phyloP scores from a whole-genome alignment of 2,888 invertebrate genomes.

The Mesochorus sp. region DNA sequence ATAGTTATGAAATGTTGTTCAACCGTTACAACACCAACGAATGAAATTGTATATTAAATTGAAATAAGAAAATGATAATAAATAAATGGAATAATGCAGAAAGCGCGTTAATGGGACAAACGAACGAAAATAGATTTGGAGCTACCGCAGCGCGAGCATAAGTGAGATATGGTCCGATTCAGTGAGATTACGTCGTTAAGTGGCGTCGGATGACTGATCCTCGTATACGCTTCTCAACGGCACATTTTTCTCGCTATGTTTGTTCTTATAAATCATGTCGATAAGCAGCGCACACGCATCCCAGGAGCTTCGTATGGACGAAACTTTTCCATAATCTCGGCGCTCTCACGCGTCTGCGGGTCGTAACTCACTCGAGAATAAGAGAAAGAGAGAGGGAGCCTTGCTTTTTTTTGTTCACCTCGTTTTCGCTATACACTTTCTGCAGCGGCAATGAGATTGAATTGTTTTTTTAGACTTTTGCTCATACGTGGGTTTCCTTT shows the following conservation, averaged over 20 bases:
- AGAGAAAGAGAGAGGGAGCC: too few species aligned
- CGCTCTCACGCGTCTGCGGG: constrained; percentile 39
- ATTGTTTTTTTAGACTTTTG: background rate
- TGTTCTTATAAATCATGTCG: constrained; percentile 80
- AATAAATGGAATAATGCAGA: background rate
- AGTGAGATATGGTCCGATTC: constrained; percentile 70
- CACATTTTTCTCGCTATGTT: constrained; percentile 68
- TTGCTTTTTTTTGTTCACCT: constrained; percentile 19
- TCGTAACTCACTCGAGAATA: constrained; percentile 52
- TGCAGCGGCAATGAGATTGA: constrained; percentile 21
- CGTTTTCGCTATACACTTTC: constrained; percentile 7
- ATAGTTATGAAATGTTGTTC: too few species aligned
- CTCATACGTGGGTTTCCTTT: background rate
- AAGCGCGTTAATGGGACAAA: background rate
- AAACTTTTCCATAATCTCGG: constrained; percentile 78
- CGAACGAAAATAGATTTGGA: background rate
- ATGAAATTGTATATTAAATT: too few species aligned
- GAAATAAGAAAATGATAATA: background rate
- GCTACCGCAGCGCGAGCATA: constrained; percentile 67
- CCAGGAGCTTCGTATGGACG: constrained; percentile 56
- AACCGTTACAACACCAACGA: too few species aligned
- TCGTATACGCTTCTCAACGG: constrained; percentile 29
- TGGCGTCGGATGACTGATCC: constrained; percentile 73
- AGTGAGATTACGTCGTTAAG: constrained; percentile 75
- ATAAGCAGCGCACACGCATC: constrained; percentile 71